Percentiles rank a stretch among this genome's conserved stretches.
Evolutionary conservation across 2,113 vertebrate genomes (phyloP).

Genomic region (Pachycephala philippinensis): DNA sequence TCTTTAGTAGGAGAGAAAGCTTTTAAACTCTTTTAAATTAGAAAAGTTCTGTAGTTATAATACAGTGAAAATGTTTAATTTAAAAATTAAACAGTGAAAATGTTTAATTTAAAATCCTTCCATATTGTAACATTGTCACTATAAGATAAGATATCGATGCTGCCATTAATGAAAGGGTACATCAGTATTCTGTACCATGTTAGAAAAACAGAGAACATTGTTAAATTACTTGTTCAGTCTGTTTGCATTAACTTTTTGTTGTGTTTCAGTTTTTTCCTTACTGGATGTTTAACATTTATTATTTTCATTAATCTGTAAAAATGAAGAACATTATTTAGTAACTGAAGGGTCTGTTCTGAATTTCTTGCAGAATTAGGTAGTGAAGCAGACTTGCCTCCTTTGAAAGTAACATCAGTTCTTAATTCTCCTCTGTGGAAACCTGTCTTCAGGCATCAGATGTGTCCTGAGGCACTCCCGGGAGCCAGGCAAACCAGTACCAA

Average conservation of each 20-base stretch:
- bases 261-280: background rate
- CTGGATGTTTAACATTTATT: background rate
- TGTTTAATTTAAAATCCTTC: background rate
- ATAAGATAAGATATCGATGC: background rate
- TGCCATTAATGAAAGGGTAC: background rate
- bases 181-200: background rate
- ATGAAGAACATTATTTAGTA: background rate
- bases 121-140: background rate
- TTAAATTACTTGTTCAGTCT: background rate
- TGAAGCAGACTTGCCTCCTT: conserved; percentile 78
- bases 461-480: conserved; percentile 52
- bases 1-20: background rate
- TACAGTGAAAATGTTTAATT: background rate
- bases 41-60: background rate
- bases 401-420: conserved; percentile 84
- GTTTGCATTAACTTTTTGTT: background rate
- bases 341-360: background rate
- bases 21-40: background rate
- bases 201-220: background rate
- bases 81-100: background rate
- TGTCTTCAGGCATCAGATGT: conserved; percentile 87
- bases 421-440: conserved; percentile 92
- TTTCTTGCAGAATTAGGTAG: conserved; percentile 76
- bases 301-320: background rate
- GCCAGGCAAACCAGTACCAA: background rate